Evolutionary conservation across 2,113 vertebrate species (phyloP).

Genomic region (Thalassoma bifasciatum): DNA sequence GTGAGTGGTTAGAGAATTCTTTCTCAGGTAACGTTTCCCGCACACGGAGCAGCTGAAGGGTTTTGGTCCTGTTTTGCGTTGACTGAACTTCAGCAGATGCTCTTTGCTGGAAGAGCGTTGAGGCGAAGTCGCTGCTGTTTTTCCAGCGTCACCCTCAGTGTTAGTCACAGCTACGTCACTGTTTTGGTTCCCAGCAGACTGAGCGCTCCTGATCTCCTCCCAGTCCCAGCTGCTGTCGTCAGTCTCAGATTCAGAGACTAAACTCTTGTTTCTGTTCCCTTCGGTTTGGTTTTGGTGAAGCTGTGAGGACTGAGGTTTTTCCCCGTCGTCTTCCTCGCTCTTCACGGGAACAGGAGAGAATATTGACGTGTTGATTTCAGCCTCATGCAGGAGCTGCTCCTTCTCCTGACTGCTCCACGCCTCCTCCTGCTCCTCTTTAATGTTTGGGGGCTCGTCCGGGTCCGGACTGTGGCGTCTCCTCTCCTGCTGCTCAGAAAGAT

Average conservation of each 20-base stretch:
- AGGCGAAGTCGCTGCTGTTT: background rate
- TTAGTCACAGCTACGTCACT: background rate
- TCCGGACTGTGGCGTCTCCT: background rate
- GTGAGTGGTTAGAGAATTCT: background rate
- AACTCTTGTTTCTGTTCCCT: background rate
- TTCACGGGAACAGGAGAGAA: background rate
- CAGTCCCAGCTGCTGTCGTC: slow-evolving; percentile 5
- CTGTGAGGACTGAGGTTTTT: slow-evolving; percentile 5
- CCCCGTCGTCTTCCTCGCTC: slow-evolving; percentile 27
- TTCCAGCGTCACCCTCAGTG: too few relatives aligned
- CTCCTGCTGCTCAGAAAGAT: background rate
- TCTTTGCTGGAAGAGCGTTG: background rate
- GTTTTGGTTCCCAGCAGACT: background rate
- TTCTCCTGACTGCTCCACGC: background rate
- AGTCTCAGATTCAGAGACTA: background rate
- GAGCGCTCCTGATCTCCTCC: background rate
- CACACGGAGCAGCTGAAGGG: background rate
- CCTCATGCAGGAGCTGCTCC: slow-evolving; percentile 2
- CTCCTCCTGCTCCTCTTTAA: slow-evolving; percentile 28
- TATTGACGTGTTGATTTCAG: background rate
- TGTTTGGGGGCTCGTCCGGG: background rate
- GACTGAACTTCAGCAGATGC: background rate
- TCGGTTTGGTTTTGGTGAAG: background rate
- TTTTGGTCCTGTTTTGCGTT: background rate
- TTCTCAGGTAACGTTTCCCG: background rate